phyloP scores from a whole-genome alignment of 2,888 invertebrate genomes.

The Congeria kusceri region DNA sequence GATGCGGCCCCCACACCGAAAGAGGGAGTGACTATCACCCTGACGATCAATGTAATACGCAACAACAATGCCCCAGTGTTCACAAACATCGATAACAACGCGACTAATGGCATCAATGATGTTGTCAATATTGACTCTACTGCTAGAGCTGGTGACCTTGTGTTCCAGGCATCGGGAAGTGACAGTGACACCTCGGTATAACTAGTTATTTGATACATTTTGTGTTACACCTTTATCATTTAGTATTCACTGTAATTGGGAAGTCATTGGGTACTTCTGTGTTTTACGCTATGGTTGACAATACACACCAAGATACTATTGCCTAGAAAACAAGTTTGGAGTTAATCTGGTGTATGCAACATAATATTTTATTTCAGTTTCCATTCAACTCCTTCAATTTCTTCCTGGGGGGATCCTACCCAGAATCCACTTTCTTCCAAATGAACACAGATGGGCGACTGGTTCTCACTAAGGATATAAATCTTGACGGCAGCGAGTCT shows the following conservation, averaged over 20 bases:
- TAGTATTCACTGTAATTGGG: no score
- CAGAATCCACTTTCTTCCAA: constrained; percentile 72
- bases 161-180: constrained; percentile 47
- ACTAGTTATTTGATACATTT: background rate
- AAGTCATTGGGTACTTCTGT: no score
- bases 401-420: constrained; percentile 66
- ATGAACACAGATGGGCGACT: constrained; percentile 68
- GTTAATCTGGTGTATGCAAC: background rate
- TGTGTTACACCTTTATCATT: no score
- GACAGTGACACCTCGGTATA: constrained; percentile 64
- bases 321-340: no score
- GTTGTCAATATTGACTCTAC: constrained; percentile 33
- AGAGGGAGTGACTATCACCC: constrained; percentile 51
- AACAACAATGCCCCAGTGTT: constrained; percentile 74
- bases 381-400: constrained; percentile 38
- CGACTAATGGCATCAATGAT: background rate
- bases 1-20: constrained; percentile 48
- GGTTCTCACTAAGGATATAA: constrained; percentile 51
- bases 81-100: constrained; percentile 44
- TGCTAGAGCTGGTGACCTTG: constrained; percentile 15
- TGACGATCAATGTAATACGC: constrained; percentile 69
- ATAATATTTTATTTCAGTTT: constrained; percentile 36
- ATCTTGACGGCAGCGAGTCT: constrained; percentile 21
- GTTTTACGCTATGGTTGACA: no score
- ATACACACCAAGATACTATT: no score